Percentiles rank a stretch among this genome's conserved stretches.
These are phyloP conservation scores for Hetaerina americana DNA, from an alignment of 1,140 invertebrate genomes.

Conservation along the genomic window DNA sequence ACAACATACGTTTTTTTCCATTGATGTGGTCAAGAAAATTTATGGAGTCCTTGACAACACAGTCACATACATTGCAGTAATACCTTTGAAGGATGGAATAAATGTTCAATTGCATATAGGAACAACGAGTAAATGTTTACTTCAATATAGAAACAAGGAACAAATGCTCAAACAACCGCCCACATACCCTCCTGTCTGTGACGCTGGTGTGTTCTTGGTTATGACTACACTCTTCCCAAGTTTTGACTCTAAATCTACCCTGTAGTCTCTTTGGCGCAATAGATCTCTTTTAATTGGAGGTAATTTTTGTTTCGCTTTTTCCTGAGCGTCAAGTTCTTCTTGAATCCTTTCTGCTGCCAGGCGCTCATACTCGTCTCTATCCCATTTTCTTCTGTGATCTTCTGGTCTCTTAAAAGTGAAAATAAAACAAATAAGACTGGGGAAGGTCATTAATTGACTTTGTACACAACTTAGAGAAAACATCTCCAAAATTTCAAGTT, in stretches of 20 bases:
- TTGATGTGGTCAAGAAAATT: constrained; percentile 99
- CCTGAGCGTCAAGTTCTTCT: constrained; percentile 54
- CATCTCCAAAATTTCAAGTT: too few relatives aligned
- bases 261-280: constrained; percentile 87
- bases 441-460: too few relatives aligned
- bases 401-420: constrained; percentile 26
- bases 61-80: constrained; percentile 99
- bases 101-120: constrained; percentile 21
- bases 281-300: constrained; percentile 79
- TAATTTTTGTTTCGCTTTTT: constrained; percentile 44
- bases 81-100: constrained; percentile 42
- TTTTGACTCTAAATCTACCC: constrained; percentile 94
- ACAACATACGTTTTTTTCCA: constrained; percentile 83
- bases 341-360: constrained; percentile 71
- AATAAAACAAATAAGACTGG: neutral
- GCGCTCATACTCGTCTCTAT: constrained; percentile 84
- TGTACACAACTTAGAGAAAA: too few relatives aligned
- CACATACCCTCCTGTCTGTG: constrained; percentile 81
- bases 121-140: too few relatives aligned
- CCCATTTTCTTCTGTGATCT: constrained; percentile 94
- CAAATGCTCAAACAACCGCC: constrained; percentile 10
- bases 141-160: constrained; percentile 12
- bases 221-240: constrained; percentile 96
- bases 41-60: constrained; percentile 98
- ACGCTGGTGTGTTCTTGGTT: constrained; percentile 93